Conservation (phyloP, 2,888 invertebrate species). For the Tinea semifulvella region DNA sequence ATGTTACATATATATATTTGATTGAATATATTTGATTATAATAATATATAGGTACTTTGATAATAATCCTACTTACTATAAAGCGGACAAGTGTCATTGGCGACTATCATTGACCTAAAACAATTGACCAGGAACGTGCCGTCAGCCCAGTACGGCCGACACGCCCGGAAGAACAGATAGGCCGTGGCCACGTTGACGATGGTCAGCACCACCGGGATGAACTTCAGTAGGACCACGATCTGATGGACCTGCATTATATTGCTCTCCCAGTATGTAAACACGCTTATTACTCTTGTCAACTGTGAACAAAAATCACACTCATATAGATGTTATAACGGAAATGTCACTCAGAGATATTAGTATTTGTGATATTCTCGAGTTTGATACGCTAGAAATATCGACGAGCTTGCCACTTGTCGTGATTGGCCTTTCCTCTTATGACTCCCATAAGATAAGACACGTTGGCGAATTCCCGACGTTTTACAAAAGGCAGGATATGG, state of each 20-base stretch:
- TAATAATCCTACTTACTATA: background rate
- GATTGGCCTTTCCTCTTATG: too few species aligned
- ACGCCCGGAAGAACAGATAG: slow-evolving; percentile 30
- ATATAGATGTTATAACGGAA: slow-evolving; percentile 16
- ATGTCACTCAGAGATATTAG: too few species aligned
- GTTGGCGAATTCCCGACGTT: too few species aligned
- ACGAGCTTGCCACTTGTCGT: too few species aligned
- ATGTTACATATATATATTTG: too few species aligned
- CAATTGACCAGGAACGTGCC: slow-evolving; percentile 37
- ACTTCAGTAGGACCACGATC: slow-evolving; percentile 43
- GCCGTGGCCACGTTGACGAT: slow-evolving; percentile 47
- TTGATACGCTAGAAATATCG: too few species aligned
- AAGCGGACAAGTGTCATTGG: slow-evolving; percentile 19
- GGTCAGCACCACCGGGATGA: slow-evolving; percentile 43
- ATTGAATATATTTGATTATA: too few species aligned
- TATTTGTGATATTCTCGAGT: too few species aligned
- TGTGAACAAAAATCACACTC: too few species aligned
- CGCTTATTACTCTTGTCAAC: slow-evolving; percentile 46
- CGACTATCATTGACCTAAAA: slow-evolving; percentile 26
- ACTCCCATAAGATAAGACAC: too few species aligned
- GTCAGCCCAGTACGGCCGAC: too few species aligned
- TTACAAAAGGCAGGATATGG: too few species aligned
- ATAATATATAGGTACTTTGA: background rate
- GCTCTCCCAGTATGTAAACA: slow-evolving; percentile 47
- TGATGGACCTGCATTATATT: slow-evolving; percentile 49